phyloP scores from a whole-genome alignment of 2,797 vertebrate species.

The Bufotes viridis region DNA sequence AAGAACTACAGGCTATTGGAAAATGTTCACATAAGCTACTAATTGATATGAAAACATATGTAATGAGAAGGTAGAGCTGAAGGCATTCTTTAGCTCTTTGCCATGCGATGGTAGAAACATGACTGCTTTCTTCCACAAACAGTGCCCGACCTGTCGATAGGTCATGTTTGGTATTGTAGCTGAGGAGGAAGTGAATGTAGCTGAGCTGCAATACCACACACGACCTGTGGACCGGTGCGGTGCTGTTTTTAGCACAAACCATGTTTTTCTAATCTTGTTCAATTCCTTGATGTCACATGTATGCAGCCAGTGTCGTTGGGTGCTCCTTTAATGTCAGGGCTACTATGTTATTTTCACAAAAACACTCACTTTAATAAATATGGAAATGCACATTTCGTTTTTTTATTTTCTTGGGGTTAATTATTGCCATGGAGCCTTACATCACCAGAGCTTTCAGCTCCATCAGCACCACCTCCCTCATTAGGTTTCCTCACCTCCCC shows the following conservation, averaged over 20 bases:
- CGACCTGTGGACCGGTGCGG: neutral
- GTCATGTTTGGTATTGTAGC: neutral
- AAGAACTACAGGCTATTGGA: too few relatives aligned
- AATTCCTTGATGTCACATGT: neutral
- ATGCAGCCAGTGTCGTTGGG: neutral
- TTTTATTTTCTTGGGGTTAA: neutral
- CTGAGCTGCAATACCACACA: neutral
- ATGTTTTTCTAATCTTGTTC: neutral
- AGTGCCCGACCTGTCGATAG: too few relatives aligned
- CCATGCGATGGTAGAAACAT: too few relatives aligned
- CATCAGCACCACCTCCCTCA: neutral
- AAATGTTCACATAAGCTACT: too few relatives aligned
- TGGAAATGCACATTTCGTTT: neutral
- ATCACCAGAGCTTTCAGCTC: neutral
- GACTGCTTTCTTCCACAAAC: too few relatives aligned
- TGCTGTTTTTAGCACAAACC: neutral
- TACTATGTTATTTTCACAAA: neutral
- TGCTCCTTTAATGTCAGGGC: too few relatives aligned
- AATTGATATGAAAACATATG: too few relatives aligned
- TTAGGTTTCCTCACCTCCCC: neutral
- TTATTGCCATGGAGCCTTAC: neutral
- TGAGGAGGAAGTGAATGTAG: neutral
- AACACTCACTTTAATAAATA: neutral
- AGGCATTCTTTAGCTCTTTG: too few relatives aligned
- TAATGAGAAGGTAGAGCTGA: too few relatives aligned